Percentiles rank a stretch among this genome's conserved stretches.
Evolutionary conservation across 2,888 invertebrate genomes (phyloP).

Genomic region (Nemurella pictetii): DNA sequence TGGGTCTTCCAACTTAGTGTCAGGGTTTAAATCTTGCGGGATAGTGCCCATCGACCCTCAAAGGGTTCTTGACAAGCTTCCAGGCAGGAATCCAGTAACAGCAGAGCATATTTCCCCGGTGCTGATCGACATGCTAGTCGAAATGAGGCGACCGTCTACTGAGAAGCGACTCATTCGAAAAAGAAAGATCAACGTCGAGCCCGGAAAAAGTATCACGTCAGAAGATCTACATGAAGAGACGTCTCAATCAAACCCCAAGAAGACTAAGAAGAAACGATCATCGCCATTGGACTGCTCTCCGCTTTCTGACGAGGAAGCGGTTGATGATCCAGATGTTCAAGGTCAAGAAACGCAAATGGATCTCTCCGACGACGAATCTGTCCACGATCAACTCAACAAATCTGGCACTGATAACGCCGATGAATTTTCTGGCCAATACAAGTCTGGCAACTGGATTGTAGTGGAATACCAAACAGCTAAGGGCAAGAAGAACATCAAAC

Average conservation of each 20-base stretch:
- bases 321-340: neutral
- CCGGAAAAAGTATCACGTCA: slow-evolving; percentile 16
- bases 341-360: neutral
- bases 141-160: neutral
- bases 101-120: no score
- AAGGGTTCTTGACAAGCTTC: slow-evolving; percentile 19
- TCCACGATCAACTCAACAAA: neutral
- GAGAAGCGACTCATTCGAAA: neutral
- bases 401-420: neutral
- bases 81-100: neutral
- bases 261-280: no score
- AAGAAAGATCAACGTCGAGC: slow-evolving; percentile 22
- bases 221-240: slow-evolving; percentile 6
- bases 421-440: neutral
- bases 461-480: neutral
- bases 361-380: neutral
- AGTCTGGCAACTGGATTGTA: neutral
- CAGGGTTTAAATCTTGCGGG: slow-evolving; percentile 42
- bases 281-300: no score
- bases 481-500: neutral
- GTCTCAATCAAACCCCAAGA: no score
- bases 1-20: slow-evolving; percentile 39
- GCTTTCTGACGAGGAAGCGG: neutral
- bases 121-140: no score
- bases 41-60: slow-evolving; percentile 38